Evolutionary conservation across 2,113 vertebrate species (phyloP), one percentile per base, ranked within the genome.

Genomic region (Eurypyga helias): DNA sequence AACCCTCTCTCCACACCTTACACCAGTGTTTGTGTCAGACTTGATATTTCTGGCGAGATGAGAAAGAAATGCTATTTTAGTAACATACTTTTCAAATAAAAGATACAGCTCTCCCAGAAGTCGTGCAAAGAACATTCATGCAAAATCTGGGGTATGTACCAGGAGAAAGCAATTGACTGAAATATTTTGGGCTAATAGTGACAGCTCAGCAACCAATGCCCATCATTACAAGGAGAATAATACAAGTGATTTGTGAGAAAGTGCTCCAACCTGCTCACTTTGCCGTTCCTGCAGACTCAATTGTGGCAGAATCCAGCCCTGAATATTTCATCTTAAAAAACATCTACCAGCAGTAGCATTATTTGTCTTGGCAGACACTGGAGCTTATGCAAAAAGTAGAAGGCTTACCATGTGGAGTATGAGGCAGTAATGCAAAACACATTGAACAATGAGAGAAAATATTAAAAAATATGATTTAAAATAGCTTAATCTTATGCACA

Each of bases 351-450:
- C 31, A 92, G 83, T 3, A 75, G 69, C 69, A 43, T 87, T 83
- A 69, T 82, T 91, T 81, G 33, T 92, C 76, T 87, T 49, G 77
- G 81, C 61, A 93, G 89, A 91, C 24, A 79, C 21, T 3, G 31
- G 60, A 96, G 73, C 89, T 96, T 84, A 81, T 60, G 66, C 89
- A 95, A 75, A 96, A 95, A 77, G 62, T 71, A 84, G 54, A 84
- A 97, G 60, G 76, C 96, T 98, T 97, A 97, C 95, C 96, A 97
- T 11, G 55, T 89, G 72, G 66, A 72, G 94, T 94, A 89, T 23
- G 89, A 96, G 80, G 91, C 95, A 98, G 66, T 83, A 88, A 94
- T 83, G n/a, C 70, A 87, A 97, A 97, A 97, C 52, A 96, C 33
- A 84, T 7, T 54, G 61, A 96, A 95, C 78, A 83, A 49, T n/a